phyloP scores from a whole-genome alignment of 2,113 vertebrate species.

The Nerophis ophidion region DNA sequence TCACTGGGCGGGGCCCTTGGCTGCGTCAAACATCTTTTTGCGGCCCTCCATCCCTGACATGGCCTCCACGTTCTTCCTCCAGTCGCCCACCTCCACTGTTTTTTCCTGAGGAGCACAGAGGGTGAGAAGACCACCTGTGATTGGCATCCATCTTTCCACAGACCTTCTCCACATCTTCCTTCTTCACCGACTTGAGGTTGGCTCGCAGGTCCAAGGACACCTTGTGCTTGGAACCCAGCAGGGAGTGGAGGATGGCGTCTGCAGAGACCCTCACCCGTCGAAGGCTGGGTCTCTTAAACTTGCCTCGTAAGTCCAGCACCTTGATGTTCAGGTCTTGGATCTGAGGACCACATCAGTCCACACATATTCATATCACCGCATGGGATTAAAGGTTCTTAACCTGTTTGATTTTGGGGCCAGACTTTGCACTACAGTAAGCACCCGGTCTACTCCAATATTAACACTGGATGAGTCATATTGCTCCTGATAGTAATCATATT shows the following conservation, averaged over 20 bases:
- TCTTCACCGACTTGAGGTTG: constrained; percentile 97
- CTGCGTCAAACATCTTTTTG: constrained; percentile 86
- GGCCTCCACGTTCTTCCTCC: constrained; percentile 98
- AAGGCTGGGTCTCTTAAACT: constrained; percentile 89
- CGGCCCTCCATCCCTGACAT: constrained; percentile 86
- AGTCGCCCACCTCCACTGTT: constrained; percentile 73
- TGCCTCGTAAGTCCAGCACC: constrained; percentile 88
- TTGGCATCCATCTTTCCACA: constrained; percentile 1
- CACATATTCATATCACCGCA: too few species aligned
- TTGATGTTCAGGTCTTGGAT: constrained; percentile 96
- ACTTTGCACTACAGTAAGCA: too few species aligned
- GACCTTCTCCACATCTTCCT: constrained; percentile 97
- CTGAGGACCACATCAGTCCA: constrained; percentile 42
- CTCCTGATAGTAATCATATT: too few species aligned
- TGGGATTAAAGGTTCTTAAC: too few species aligned
- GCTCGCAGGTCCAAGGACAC: constrained; percentile 94
- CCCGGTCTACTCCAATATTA: too few species aligned
- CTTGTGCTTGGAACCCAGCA: constrained; percentile 97
- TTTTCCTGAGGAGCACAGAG: constrained; percentile 43
- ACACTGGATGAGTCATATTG: too few species aligned
- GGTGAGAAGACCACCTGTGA: background rate
- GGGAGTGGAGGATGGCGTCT: constrained; percentile 90
- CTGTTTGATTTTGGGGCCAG: too few species aligned
- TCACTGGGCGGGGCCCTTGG: constrained; percentile 50
- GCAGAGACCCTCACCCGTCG: constrained; percentile 89